Evolutionary conservation across 2,113 vertebrate genomes (phyloP), one percentile per base, ranked within the genome.

Genomic region (Alosa alosa): DNA sequence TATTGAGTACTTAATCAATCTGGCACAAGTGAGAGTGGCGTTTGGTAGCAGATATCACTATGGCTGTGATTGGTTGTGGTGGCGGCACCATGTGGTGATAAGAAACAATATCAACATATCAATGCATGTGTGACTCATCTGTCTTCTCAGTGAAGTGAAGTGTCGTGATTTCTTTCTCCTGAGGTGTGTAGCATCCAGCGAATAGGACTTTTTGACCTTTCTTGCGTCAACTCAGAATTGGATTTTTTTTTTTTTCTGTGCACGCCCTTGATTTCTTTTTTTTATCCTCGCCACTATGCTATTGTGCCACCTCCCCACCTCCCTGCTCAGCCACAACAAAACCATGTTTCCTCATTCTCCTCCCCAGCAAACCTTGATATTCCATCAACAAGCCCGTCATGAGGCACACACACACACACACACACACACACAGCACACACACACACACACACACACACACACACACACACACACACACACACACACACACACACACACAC

Each of bases 241-340:
- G 64, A 68, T 31, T 68, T 68, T 60, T 60, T 6, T 68, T 3
- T 60, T 60, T 4, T 60, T n/a, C n/a, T 6, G 22, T 64, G 60
- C n/a, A 31, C 31, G 31, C 31, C 60, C 60, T 64, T 64, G 60
- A 10, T 55, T 7, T 13, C n/a, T n/a, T 55, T 55, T 9, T 9
- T 60, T 60, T 22, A 5, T 60, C 20, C 18, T 9, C 6, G 9
- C 64, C 64, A 31, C 64, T 31, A 31, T 68, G 64, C 64, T 31
- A 68, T 31, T 68, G 64, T 68, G 64, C 64, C 64, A 10, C 64
- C 64, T 68, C 64, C n/a, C 64, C 64, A 10, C 64, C 64, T 68
- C 64, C n/a, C 64, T 6, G 7, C 20, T 64, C 57, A 31, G 9
- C 9, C 25, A 31, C 25, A 31, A 31, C 64, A 68, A 31, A 25